Evolutionary conservation across 2,888 invertebrate genomes (phyloP).

Genomic region (Oegoconia quadripuncta): DNA sequence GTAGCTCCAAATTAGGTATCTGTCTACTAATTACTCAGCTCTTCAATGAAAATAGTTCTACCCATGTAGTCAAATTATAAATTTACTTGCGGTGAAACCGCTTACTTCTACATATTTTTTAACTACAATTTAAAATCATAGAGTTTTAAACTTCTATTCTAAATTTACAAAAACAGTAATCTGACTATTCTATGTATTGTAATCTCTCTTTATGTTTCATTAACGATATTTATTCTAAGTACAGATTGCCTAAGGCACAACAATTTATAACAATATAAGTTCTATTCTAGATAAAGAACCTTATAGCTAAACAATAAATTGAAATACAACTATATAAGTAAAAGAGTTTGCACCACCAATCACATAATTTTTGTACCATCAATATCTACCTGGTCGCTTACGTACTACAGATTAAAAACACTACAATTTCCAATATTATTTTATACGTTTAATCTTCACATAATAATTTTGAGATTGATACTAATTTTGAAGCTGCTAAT

Average conservation of each 20-base stretch:
- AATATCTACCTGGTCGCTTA: conserved; percentile 52
- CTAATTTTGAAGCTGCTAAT: conserved; percentile 53
- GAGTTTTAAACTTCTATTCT: conserved; percentile 45
- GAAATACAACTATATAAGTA: conserved; percentile 49
- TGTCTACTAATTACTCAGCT: conserved; percentile 49
- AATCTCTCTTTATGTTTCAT: too few species aligned
- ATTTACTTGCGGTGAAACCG: conserved; percentile 45
- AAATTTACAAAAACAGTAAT: conserved; percentile 34
- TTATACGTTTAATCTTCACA: conserved; percentile 15
- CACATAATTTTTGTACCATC: conserved; percentile 54
- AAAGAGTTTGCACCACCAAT: conserved; percentile 78
- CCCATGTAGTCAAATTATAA: conserved; percentile 52
- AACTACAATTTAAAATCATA: conserved; percentile 48
- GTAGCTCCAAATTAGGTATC: conserved; percentile 32
- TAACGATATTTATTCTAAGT: too few species aligned
- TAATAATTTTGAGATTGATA: conserved; percentile 32
- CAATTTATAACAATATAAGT: conserved; percentile 35
- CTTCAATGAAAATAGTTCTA: conserved; percentile 35
- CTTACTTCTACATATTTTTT: conserved; percentile 50
- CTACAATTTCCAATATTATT: conserved; percentile 25
- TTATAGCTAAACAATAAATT: conserved; percentile 59
- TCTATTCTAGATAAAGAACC: conserved; percentile 45
- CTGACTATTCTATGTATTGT: conserved; percentile 44
- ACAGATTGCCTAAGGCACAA: conserved; percentile 55
- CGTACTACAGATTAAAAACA: conserved; percentile 39